Percentiles rank a stretch among this genome's conserved stretches.
Evolutionary conservation across 1,140 invertebrate genomes (phyloP).

Genomic region (Bombus haemorrhoidalis): DNA sequence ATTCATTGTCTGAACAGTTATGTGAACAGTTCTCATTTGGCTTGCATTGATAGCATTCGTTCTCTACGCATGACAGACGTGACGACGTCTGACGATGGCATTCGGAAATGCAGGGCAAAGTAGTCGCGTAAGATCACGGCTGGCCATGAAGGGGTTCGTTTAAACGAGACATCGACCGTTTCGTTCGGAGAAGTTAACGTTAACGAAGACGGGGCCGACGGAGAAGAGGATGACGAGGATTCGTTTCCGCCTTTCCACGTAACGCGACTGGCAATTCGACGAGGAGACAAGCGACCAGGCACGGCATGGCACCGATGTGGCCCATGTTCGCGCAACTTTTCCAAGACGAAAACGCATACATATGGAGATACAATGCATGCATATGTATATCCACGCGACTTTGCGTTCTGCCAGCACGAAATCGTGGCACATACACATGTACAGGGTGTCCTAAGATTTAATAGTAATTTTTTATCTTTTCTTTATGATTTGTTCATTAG

Average conservation of each 20-base stretch:
- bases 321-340: conserved; percentile 15
- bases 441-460: not conserved
- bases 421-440: too few species aligned
- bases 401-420: not conserved
- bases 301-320: conserved; percentile 51
- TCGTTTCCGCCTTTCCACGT: conserved; percentile 15
- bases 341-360: conserved; percentile 53
- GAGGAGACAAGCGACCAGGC: conserved; percentile 43
- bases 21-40: too few species aligned
- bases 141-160: not conserved
- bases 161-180: not conserved
- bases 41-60: not conserved
- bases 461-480: not conserved
- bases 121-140: conserved; percentile 12
- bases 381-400: conserved; percentile 8
- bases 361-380: conserved; percentile 43
- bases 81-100: conserved; percentile 43
- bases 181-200: conserved; percentile 47
- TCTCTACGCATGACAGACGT: not conserved
- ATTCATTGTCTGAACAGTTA: not conserved
- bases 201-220: not conserved
- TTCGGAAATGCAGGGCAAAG: conserved; percentile 52
- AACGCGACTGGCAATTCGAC: conserved; percentile 43
- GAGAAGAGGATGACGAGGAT: not conserved
- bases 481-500: too few species aligned